Evolutionary conservation across 2,113 vertebrate species (phyloP).

Genomic region (Enhydra lutris): DNA sequence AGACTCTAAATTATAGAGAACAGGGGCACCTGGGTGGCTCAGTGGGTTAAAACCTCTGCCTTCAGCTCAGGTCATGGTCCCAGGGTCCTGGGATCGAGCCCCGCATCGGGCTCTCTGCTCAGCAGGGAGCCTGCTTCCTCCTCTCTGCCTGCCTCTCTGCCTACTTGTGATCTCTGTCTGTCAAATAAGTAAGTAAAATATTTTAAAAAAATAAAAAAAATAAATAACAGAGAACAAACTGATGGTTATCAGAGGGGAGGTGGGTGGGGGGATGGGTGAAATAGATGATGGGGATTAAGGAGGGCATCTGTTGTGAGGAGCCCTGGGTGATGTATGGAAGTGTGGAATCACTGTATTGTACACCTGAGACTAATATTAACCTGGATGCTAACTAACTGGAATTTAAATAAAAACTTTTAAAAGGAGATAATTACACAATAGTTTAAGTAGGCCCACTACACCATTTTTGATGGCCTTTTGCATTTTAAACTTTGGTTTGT

Average conservation of each 20-base stretch:
- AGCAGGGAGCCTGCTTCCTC: too few species aligned
- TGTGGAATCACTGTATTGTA: not conserved
- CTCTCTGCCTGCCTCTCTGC: too few species aligned
- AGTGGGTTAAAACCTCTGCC: too few species aligned
- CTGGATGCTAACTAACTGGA: not conserved
- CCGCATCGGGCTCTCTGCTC: too few species aligned
- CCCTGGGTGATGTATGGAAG: not conserved
- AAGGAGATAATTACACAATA: not conserved
- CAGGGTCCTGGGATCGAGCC: too few species aligned
- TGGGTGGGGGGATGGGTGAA: not conserved
- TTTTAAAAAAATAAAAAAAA: too few species aligned
- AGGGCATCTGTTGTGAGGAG: not conserved
- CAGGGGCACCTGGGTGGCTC: not conserved
- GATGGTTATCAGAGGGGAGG: not conserved
- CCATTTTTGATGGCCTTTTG: constrained; percentile 44
- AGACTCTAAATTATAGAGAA: not conserved
- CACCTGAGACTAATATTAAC: not conserved
- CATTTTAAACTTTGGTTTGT: constrained; percentile 48
- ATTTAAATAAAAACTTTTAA: not conserved
- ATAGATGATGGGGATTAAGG: not conserved
- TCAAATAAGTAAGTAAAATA: too few species aligned
- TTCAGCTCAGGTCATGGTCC: too few species aligned
- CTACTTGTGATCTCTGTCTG: too few species aligned
- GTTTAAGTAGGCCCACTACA: constrained; percentile 27
- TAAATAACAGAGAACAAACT: not conserved